phyloP scores from a whole-genome alignment of 2,888 invertebrate genomes.

The Cybosia mesomella region DNA sequence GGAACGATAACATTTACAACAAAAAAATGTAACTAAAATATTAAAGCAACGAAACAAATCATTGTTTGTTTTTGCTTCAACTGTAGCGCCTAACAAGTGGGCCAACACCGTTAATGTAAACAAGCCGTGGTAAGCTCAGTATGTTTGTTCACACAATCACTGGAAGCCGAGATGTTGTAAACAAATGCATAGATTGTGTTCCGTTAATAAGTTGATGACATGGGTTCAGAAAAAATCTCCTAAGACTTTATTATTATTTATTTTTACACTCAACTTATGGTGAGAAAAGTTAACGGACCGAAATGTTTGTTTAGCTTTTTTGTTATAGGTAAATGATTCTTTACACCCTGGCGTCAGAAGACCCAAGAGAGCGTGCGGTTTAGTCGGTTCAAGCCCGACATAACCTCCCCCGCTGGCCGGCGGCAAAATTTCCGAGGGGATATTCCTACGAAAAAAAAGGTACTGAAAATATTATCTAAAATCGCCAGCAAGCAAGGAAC shows the following conservation, averaged over 20 bases:
- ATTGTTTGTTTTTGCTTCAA: conserved; percentile 68
- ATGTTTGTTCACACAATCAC: conserved; percentile 55
- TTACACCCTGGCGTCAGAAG: too few species aligned
- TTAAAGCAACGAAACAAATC: conserved; percentile 56
- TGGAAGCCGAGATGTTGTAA: conserved; percentile 63
- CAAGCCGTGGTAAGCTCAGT: conserved; percentile 59
- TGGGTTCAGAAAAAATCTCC: conserved; percentile 52
- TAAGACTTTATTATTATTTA: background rate
- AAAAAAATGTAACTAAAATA: conserved; percentile 35
- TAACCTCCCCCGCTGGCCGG: too few species aligned
- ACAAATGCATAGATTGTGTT: conserved; percentile 68
- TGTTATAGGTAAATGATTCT: background rate
- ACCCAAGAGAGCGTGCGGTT: too few species aligned
- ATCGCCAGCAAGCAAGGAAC: too few species aligned
- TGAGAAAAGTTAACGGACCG: conserved; percentile 8
- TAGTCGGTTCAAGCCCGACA: too few species aligned
- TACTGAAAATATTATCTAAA: too few species aligned
- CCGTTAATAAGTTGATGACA: conserved; percentile 68
- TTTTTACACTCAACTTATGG: background rate
- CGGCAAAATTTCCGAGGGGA: too few species aligned
- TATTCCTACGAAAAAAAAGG: too few species aligned
- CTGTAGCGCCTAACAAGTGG: conserved; percentile 72
- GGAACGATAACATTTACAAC: background rate
- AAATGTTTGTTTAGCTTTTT: background rate
- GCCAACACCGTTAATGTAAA: conserved; percentile 60